A percentile compares a stretch with the other conserved stretches of the same genome.
Evolutionary conservation across 2,113 vertebrate genomes (phyloP).

Genomic region (Dromaius novaehollandiae): DNA sequence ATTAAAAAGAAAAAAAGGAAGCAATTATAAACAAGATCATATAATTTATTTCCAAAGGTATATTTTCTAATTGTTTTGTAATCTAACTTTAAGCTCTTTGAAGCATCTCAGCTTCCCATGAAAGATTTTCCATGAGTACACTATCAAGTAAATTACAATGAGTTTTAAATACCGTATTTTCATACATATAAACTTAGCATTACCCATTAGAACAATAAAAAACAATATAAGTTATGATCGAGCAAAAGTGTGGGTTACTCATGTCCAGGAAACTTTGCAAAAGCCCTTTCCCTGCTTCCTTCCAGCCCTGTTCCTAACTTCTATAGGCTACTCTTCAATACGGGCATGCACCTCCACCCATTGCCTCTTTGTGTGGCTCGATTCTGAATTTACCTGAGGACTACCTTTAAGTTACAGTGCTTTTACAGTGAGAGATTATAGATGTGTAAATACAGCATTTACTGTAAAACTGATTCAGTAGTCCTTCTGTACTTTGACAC

Average conservation of each 20-base stretch:
- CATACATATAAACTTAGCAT: not conserved
- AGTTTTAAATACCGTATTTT: not conserved
- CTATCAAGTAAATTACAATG: not conserved
- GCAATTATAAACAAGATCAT: not conserved
- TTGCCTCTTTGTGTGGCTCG: not conserved
- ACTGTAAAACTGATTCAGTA: not conserved
- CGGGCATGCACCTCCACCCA: not conserved
- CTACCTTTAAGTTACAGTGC: not conserved
- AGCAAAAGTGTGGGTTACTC: not conserved
- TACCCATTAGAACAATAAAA: not conserved
- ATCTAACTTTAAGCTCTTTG: not conserved
- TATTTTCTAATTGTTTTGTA: not conserved
- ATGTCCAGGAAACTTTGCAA: not conserved
- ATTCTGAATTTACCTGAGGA: not conserved
- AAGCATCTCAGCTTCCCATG: not conserved
- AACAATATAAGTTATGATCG: not conserved
- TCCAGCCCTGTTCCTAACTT: not conserved
- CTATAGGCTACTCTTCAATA: not conserved
- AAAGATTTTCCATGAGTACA: not conserved
- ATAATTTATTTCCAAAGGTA: not conserved
- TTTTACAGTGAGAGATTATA: not conserved
- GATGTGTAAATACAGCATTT: not conserved
- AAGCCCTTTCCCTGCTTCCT: not conserved
- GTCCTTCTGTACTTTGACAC: not conserved
- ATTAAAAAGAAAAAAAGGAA: not conserved